Evolutionary conservation across 2,797 vertebrate species (phyloP), one percentile per base, ranked within the genome.

Genomic region (Tenualosa thibaudeaui): DNA sequence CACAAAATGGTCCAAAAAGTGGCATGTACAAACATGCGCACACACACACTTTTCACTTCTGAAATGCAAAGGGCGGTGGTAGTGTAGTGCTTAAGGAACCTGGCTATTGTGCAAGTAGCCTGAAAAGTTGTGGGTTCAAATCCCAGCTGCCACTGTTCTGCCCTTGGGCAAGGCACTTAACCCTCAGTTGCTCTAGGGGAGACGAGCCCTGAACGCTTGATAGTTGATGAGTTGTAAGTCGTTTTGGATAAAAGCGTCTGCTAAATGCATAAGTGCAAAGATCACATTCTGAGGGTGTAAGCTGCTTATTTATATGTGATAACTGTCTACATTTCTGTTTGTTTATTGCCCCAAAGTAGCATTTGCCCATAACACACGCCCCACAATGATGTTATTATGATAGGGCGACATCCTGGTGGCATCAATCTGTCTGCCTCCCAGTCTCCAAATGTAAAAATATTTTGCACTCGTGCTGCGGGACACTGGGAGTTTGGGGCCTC

Each of bases 381-480:
- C 65, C 13, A 31, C 65, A 37, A 71, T 71, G 65, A 40, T 71
- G 65, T 37, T 40, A 37, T 71, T 46, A 78, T n/a, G 71, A 78
- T 78, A 78, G 17, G 37, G 7, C 6, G 71, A 43, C 71, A 46
- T 78, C 71, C 71, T 78, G 71, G 71, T 78, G 71, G 71, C 71
- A 78, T 78, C 71, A 78, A 78, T 78, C 71, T 78, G 71, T 46
- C 71, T 78, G 71, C 15, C 71, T 78, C 71, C 17, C 4, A 78
- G 37, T 9, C 37, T 19, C 71, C 71, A 78, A 46, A 78, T 78
- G 71, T 46, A 78, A 78, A 78, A 43, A 78, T 37, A 68, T 68
- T 26, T 4, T 68, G 24, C 26, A 26, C 12, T 37, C 17, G 71
- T 40, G 37, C 71, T 8, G 71, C 71, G 71, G 71, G 71, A 78